Evolutionary conservation across 2,113 vertebrate genomes (phyloP), one percentile per base, ranked within the genome.

Genomic region (Parus major): DNA sequence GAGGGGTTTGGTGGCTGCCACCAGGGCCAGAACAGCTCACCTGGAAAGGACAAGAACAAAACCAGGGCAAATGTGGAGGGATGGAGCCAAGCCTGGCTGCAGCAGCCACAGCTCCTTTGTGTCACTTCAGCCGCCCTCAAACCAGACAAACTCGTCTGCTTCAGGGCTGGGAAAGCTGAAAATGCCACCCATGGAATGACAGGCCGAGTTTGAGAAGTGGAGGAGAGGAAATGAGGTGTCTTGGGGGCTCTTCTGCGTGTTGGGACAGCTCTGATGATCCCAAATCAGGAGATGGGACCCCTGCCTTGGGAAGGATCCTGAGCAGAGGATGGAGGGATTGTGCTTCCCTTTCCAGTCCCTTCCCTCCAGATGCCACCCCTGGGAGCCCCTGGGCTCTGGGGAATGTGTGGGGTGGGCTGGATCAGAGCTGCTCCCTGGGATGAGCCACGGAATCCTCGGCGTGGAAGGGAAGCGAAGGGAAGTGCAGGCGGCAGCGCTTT

Each of bases 231-330:
- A 28, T 0, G 20, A 71, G 15, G 50, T 3, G 4, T 50, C 60
- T 5, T 5, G 12, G 31, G 31, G 57, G 5, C 77, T 68, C 13
- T 35, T 21, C 36, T 25, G 29, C 2, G 0, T 1, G 4, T 36
- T 53, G 12, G 35, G n/a, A 22, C 31, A 28, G 49, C 36, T 78
- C 68, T 41, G 41, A 15, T 2, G 1, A 17, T 23, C 56, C 52
- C 70, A 50, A 15, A 21, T 1, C 0, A 5, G 65, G 29, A 29
- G 28, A 29, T 4, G 11, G 8, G 29, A 29, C 2, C 19, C 9
- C 11, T 5, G 8, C 1, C 12, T 63, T 11, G 0, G 3, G 56
- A 55, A 52, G 46, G 25, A 35, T 21, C 6, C 29, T 0, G 2
- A 29, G n/a, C 2, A 1, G 44, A 36, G 63, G 22, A 25, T 1